A percentile compares a stretch with the other conserved stretches of the same genome.
Conservation (phyloP, 2,888 invertebrate species). For the Colletes collaris region DNA sequence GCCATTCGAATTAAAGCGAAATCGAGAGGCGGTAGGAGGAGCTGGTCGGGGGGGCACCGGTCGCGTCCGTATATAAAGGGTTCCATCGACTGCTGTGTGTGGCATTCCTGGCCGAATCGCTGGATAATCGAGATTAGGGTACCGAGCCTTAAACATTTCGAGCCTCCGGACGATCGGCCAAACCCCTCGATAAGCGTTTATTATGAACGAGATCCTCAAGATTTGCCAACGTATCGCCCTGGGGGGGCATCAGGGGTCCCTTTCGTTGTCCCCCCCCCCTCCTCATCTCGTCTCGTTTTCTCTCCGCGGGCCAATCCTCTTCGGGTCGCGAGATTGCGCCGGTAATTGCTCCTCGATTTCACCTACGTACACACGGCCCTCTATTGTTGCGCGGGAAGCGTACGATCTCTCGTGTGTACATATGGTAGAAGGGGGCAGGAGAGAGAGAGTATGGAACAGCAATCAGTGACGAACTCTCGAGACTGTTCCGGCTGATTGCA, state of each 20-base stretch:
- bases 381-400: conserved; percentile 30
- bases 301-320: conserved; percentile 49
- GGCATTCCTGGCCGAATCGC: conserved; percentile 37
- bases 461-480: conserved; percentile 71
- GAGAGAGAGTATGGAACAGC: conserved; percentile 11
- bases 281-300: conserved; percentile 24
- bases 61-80: conserved; percentile 57
- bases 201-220: conserved; percentile 63
- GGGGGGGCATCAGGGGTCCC: conserved; percentile 2
- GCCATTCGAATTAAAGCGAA: conserved; percentile 77
- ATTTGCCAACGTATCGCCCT: conserved; percentile 46
- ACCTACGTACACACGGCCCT: conserved; percentile 51
- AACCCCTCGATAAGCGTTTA: conserved; percentile 67
- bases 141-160: conserved; percentile 63
- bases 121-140: conserved; percentile 73
- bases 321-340: conserved; percentile 64
- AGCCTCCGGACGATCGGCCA: conserved; percentile 67
- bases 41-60: conserved; percentile 39
- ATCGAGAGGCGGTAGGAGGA: conserved; percentile 15
- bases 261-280: no score
- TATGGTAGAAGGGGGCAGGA: conserved; percentile 1
- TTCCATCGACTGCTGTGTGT: conserved; percentile 48
- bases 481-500: conserved; percentile 63
- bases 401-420: conserved; percentile 22
- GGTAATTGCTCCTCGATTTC: conserved; percentile 74